Evolutionary conservation across 2,797 vertebrate species (phyloP), one percentile per base, ranked within the genome.

Genomic region (Gymnodraco acuticeps): DNA sequence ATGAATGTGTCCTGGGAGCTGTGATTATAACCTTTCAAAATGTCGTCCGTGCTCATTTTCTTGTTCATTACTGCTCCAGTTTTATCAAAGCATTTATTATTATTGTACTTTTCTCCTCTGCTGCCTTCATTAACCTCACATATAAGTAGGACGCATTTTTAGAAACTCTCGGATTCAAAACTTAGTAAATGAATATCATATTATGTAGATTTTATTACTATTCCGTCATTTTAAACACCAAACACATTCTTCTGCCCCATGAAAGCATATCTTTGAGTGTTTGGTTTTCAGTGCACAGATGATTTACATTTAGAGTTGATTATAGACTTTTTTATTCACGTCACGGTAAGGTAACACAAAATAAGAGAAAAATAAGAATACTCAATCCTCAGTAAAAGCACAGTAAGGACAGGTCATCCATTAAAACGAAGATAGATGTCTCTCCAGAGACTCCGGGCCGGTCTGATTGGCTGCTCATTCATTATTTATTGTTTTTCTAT

Each of bases 91-190:
- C 20, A 13, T 55, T 4, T 12, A 64, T 0, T 79, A 13, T 78
- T 77, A 53, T 31, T 41, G 23, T 10, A 10, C 48, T 43, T 17
- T 17, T 67, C 77, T 76, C 51, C 15, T 9, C 53, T 15, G 48
- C 68, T 56, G 14, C 71, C 54, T 79, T 58, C 52, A 84, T 82
- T 77, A 70, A 82, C 65, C 65, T 65, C 33, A 52, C 33, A 63
- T 66, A 41, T 15, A 38, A 64, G 5, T 41, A n/a, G 51, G 31
- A 60, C 63, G 53, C 31, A 31, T 23, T 33, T 70, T 33, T 20
- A 51, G 20, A 48, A 77, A 58, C 64, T 62, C 31, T 13, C 5
- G 33, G 23, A 65, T 55, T 52, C 50, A 58, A 60, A 33, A 16
- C 10, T 10, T 13, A 56, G 10, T 27, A 46, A 75, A 63, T 15